A percentile compares a stretch with the other conserved stretches of the same genome.
These are phyloP conservation scores for Protophormia terraenovae DNA, from an alignment of 2,888 invertebrate species.

Conservation along the genomic window DNA sequence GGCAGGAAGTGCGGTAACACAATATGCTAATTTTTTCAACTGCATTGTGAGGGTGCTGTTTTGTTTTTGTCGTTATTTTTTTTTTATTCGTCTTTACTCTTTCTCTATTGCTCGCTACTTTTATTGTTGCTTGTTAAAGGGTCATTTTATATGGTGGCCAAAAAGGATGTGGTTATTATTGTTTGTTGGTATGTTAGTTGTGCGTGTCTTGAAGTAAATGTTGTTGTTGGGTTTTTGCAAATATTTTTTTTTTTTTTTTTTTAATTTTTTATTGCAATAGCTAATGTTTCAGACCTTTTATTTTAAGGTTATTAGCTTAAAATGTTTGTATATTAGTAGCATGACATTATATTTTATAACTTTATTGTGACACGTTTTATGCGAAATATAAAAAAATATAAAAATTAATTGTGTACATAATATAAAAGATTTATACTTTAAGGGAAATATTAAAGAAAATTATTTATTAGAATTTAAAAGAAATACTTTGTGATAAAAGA, in stretches of 20 bases:
- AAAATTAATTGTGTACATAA: not conserved
- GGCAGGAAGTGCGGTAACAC: slow-evolving; percentile 80
- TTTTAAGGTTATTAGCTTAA: slow-evolving; percentile 62
- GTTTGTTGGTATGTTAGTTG: slow-evolving; percentile 56
- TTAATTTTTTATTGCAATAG: not conserved
- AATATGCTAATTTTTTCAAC: slow-evolving; percentile 68
- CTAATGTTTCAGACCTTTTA: slow-evolving; percentile 20
- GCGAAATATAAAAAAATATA: not conserved
- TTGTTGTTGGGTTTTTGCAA: too few species aligned
- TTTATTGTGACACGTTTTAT: slow-evolving; percentile 62
- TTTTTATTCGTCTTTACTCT: too few species aligned
- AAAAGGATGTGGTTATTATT: slow-evolving; percentile 63
- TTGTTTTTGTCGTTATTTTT: too few species aligned
- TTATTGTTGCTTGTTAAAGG: slow-evolving; percentile 52
- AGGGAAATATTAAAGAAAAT: slow-evolving; percentile 41
- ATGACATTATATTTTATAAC: slow-evolving; percentile 64
- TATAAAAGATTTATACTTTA: slow-evolving; percentile 1
- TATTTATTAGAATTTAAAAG: slow-evolving; percentile 9
- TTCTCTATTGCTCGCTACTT: not conserved
- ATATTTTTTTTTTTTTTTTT: not conserved
- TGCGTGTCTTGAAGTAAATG: slow-evolving; percentile 54
- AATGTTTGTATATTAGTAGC: slow-evolving; percentile 58
- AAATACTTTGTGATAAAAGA: not conserved
- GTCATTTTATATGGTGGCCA: slow-evolving; percentile 40
- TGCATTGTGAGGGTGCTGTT: slow-evolving; percentile 68